phyloP scores from a whole-genome alignment of 2,797 vertebrate species.

The Nannoperca obscura region DNA sequence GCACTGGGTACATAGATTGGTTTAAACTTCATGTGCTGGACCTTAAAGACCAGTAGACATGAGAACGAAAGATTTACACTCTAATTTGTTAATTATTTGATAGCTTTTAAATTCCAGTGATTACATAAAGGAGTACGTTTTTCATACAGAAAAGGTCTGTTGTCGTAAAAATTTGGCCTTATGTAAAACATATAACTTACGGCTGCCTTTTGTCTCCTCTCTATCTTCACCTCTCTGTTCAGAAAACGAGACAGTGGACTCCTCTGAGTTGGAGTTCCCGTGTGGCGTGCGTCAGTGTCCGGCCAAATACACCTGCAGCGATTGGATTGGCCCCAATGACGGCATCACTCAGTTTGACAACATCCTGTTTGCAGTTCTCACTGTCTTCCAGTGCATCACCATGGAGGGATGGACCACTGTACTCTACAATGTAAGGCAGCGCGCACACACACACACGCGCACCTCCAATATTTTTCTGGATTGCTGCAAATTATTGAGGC shows the following conservation, averaged over 20 bases:
- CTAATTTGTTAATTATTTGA: neutral
- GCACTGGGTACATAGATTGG: neutral
- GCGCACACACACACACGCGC: neutral
- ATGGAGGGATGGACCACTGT: constrained; percentile 99
- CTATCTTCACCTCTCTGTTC: constrained; percentile 12
- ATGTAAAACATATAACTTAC: neutral
- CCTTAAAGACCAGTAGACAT: neutral
- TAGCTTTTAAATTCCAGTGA: neutral
- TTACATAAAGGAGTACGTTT: neutral
- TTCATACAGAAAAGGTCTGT: neutral
- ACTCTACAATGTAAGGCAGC: constrained; percentile 91
- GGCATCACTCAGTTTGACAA: constrained; percentile 99
- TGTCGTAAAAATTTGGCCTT: neutral
- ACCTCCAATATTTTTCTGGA: constrained; percentile 22
- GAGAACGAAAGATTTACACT: neutral
- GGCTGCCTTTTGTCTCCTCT: constrained; percentile 5
- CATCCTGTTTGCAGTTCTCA: constrained; percentile 97
- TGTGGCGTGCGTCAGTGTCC: constrained; percentile 93
- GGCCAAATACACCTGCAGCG: constrained; percentile 87
- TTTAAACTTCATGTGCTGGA: constrained; percentile 5
- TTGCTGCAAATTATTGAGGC: constrained; percentile 41
- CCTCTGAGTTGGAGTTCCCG: constrained; percentile 90
- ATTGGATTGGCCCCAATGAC: constrained; percentile 96
- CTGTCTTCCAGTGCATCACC: constrained; percentile 99
- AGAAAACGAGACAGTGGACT: constrained; percentile 84